Conservation (phyloP, 2,797 vertebrate genomes). For the Anas bernieri region DNA sequence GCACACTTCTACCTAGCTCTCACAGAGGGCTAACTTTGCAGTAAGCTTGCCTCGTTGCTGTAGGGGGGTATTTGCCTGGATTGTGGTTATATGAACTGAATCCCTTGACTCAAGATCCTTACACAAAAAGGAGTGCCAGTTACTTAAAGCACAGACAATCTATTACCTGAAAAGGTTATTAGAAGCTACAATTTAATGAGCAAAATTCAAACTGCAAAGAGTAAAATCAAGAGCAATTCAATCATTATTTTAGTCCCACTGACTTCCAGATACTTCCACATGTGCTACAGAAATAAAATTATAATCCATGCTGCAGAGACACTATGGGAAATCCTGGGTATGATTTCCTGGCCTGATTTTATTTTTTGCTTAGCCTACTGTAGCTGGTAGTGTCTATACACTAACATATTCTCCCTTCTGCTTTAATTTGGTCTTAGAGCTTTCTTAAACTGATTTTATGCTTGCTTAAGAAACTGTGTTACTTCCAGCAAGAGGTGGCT, state of each 20-base stretch:
- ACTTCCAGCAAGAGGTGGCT: conserved; percentile 56
- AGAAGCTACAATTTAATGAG: background rate
- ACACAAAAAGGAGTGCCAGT: background rate
- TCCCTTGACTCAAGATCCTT: background rate
- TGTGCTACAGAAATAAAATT: background rate
- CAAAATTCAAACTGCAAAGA: background rate
- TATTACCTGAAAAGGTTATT: background rate
- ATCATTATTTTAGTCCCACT: background rate
- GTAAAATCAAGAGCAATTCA: background rate
- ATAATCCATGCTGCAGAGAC: background rate
- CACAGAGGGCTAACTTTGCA: background rate
- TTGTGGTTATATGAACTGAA: background rate
- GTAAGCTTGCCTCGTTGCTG: background rate
- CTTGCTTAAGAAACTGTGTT: conserved; percentile 46
- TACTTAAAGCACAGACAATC: background rate
- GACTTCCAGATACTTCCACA: background rate
- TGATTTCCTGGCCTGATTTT: conserved; percentile 7
- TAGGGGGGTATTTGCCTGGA: background rate
- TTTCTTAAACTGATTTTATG: conserved; percentile 65
- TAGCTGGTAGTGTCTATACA: background rate
- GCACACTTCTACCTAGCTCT: background rate
- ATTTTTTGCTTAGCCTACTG: conserved; percentile 19
- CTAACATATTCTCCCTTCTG: conserved; percentile 27
- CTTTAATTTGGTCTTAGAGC: conserved; percentile 39
- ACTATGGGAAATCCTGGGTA: background rate